Base-by-base conservation (phyloP, 1,140 invertebrate genomes). In the Drosophila fuyamai region DNA sequence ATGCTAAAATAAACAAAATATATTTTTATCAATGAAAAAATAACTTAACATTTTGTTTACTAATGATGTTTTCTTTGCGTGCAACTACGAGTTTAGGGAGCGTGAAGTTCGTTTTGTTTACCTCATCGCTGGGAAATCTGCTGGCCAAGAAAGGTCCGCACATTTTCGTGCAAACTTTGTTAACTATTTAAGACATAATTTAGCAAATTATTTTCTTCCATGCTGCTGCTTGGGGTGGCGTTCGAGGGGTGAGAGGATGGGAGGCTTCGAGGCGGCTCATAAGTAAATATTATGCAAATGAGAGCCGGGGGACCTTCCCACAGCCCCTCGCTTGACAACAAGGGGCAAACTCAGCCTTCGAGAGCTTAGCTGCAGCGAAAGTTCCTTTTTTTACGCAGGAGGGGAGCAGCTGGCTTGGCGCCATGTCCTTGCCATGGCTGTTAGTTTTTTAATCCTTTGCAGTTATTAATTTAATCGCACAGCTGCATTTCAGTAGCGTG, bases 161-260 rank as follows among this genome's bases (percentile, higher is more conserved):
- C 62, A 83, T 56, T 77, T 78, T 88, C 72, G 84, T 80, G 80
- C 80, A 72, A 89, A 90, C 84, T 89, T 89, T 74, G 76, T 84
- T 89, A 88, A 88, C 84, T 89, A 89, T 88, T 90, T 89, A 90
- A 89, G 85, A 89, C 85, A 90, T 84, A 84, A 89, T 89, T 90
- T 84, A 72, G 85, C 80, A 90, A 88, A 88, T 88, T 89, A 90
- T 84, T 89, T 89, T 89, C 66, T 79, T 84, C 81, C 85, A 67
- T 53, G 65, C 68, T 71, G 84, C 38, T 55, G 63, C 18, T 50
- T 43, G 38, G 50, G 50, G 43, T 7, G n/a, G 5, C 5, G 14
- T 1, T 10, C 4, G 1, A 9, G 13, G 44, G 14, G 12, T 9
- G 41, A 9, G 1, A 44, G 10, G 32, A 14, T 29, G 48, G 29